Evolutionary conservation across 1,140 invertebrate species (phyloP).

Genomic region (Bombus affinis): DNA sequence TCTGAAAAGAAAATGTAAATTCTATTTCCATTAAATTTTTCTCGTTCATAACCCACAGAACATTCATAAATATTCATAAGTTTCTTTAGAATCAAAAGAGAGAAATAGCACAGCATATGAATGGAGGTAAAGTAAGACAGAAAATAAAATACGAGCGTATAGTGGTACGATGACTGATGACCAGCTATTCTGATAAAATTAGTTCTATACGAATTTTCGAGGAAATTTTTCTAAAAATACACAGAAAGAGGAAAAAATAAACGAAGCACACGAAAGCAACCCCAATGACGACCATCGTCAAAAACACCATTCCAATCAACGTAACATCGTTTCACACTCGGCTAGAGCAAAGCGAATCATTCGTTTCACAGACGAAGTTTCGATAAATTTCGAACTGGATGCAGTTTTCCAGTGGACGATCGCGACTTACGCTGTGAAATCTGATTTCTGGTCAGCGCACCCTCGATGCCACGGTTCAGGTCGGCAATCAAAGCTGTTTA

Average conservation of each 20-base stretch:
- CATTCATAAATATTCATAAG: no score
- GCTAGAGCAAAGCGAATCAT: no score
- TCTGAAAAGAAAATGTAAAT: no score
- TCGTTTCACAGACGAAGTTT: neutral
- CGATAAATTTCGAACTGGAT: neutral
- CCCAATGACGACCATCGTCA: neutral
- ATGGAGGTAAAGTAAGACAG: no score
- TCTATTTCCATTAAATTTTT: no score
- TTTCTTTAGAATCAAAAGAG: no score
- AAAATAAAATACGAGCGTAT: no score
- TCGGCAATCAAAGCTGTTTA: constrained; percentile 72
- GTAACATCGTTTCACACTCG: neutral
- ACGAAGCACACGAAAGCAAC: neutral
- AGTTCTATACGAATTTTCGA: neutral
- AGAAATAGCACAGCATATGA: no score
- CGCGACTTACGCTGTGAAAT: constrained; percentile 6
- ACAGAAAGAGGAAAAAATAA: neutral
- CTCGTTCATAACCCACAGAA: no score
- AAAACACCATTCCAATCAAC: neutral
- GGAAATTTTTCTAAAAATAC: neutral
- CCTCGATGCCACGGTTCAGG: constrained; percentile 14
- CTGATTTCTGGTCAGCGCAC: constrained; percentile 53
- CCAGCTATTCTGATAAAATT: no score
- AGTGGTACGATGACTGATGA: no score
- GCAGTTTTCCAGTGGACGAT: neutral